Conservation (phyloP, 2,113 vertebrate genomes). For the Nyctereutes procyonoides region DNA sequence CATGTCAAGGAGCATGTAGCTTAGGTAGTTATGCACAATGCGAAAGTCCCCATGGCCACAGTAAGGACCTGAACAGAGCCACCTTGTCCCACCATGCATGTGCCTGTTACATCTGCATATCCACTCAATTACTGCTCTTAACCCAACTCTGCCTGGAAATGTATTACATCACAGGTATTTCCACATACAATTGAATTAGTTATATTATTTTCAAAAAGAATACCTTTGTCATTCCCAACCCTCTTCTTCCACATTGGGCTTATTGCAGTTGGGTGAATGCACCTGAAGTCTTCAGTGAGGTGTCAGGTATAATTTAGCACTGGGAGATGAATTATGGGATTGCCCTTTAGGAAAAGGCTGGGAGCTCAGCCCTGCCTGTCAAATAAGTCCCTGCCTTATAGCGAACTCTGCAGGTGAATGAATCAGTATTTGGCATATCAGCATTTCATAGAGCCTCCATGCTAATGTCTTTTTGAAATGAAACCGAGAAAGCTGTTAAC, state of each 20-base stretch:
- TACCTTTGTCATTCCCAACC: slow-evolving; percentile 39
- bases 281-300: slow-evolving; percentile 73
- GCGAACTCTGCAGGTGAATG: slow-evolving; percentile 83
- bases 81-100: not conserved
- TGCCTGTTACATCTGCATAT: not conserved
- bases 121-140: not conserved
- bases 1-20: not conserved
- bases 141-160: not conserved
- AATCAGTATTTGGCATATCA: slow-evolving; percentile 85
- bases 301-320: slow-evolving; percentile 82
- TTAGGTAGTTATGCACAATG: not conserved
- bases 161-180: slow-evolving; percentile 49
- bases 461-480: slow-evolving; percentile 88
- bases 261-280: slow-evolving; percentile 58
- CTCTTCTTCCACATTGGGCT: slow-evolving; percentile 43
- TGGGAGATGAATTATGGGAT: slow-evolving; percentile 80
- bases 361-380: slow-evolving; percentile 83
- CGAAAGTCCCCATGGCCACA: not conserved
- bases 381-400: slow-evolving; percentile 80
- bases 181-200: slow-evolving; percentile 24
- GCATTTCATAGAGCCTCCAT: slow-evolving; percentile 85
- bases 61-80: not conserved
- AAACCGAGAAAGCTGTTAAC: slow-evolving; percentile 87
- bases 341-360: slow-evolving; percentile 84
- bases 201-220: slow-evolving; percentile 54